Evolutionary conservation across 2,797 vertebrate genomes (phyloP), one percentile per base, ranked within the genome.

Genomic region (Melopsittacus undulatus): DNA sequence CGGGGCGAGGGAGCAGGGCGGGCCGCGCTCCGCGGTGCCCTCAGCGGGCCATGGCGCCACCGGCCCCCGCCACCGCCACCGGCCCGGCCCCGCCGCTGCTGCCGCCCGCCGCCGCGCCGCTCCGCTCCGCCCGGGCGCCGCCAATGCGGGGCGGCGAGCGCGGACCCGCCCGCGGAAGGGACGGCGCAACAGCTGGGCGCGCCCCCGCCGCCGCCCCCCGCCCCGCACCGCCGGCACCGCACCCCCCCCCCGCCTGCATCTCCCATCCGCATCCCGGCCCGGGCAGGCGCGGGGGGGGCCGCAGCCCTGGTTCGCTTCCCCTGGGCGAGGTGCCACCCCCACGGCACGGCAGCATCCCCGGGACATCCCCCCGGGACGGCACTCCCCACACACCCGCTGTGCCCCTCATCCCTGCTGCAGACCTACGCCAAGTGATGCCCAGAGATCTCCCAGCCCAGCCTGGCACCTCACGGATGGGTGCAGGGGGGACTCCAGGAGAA

Each of bases 121-220:
- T 54, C 89, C 89, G 81, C 84, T 79, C 76, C 84, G 67, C 84
- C 76, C 67, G 84, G 83, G 61, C 89, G 92, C 92, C 82, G 96
- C 88, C 95, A 94, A 95, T 92, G 92, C 95, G 96, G 94, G 95
- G 92, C 96, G 88, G 92, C 96, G 97, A 97, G 97, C 96, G 90
- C 96, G 97, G 97, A 97, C 83, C 80, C 87, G 1, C 7, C 94
- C 66, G 92, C 80, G 63, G 94, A 94, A 94, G 97, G 97, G 96
- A 94, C 87, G 92, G 97, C 95, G 86, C 80, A 94, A 91, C 57
- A 92, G 91, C 90, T 89, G 95, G 94, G 95, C 81, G 76, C 62
- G 95, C 95, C 83, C 80, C 83, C 74, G 79, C 90, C 96, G 57
- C 75, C 92, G 73, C 77, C 87, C 96, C 94, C 96, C 97, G 89